phyloP scores from a whole-genome alignment of 64 coral and sea anemone species.

The Cladopsammia gracilis region DNA sequence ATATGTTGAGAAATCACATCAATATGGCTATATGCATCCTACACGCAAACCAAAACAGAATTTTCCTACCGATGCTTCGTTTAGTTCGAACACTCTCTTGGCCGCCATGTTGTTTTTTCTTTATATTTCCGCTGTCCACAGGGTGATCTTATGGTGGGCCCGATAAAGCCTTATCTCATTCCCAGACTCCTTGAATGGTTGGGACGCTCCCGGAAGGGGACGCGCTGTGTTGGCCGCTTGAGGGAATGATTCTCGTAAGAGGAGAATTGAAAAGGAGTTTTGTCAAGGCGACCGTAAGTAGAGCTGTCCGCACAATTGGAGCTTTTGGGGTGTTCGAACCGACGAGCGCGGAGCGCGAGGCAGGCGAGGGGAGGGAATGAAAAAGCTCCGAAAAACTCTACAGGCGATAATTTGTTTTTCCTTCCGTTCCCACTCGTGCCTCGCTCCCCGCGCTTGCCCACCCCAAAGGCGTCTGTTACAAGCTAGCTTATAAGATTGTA shows the following conservation, averaged over 20 bases:
- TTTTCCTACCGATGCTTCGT: constrained; percentile 93
- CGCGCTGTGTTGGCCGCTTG: neutral
- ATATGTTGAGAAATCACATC: neutral
- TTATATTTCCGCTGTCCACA: constrained; percentile 22
- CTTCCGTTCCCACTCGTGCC: too few relatives aligned
- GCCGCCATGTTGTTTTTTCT: constrained; percentile 87
- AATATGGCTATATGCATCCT: neutral
- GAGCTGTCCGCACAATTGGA: too few relatives aligned
- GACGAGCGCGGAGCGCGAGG: too few relatives aligned
- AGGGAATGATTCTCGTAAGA: neutral
- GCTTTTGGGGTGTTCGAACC: too few relatives aligned
- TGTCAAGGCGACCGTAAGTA: too few relatives aligned
- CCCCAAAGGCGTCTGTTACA: too few relatives aligned
- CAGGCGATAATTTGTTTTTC: too few relatives aligned
- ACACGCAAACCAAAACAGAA: neutral
- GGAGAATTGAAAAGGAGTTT: too few relatives aligned
- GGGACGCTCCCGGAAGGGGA: neutral
- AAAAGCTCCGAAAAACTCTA: too few relatives aligned
- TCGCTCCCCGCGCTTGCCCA: too few relatives aligned
- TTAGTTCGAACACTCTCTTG: constrained; percentile 81
- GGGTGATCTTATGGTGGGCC: neutral
- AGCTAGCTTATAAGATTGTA: too few relatives aligned
- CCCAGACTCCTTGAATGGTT: neutral
- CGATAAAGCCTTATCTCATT: neutral
- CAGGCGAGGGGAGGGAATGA: too few relatives aligned